Conservation (phyloP, 2,797 vertebrate species). For the Lerista edwardsae region DNA sequence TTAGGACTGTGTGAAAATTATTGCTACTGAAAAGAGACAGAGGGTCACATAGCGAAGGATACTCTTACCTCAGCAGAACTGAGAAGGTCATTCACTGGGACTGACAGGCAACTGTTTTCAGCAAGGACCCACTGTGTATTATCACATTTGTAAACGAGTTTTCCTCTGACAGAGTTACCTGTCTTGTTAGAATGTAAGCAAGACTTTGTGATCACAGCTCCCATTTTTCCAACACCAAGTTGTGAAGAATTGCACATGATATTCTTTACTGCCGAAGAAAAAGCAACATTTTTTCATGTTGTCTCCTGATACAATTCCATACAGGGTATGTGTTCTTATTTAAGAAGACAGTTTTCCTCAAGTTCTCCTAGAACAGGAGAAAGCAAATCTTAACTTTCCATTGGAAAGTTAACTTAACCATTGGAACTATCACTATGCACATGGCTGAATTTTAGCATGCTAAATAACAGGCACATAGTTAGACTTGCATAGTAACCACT, state of each 20-base stretch:
- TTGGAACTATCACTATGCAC: too few species aligned
- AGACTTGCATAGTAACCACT: too few species aligned
- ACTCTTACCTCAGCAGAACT: slow-evolving; percentile 65
- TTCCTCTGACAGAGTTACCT: slow-evolving; percentile 41
- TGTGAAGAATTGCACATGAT: slow-evolving; percentile 56
- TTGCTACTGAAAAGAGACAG: neutral
- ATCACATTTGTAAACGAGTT: slow-evolving; percentile 61
- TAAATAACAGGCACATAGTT: too few species aligned
- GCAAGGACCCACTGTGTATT: slow-evolving; percentile 35
- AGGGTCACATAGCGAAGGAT: neutral
- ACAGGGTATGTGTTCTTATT: neutral
- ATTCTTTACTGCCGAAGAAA: slow-evolving; percentile 49
- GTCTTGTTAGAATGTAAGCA: slow-evolving; percentile 26
- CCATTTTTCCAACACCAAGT: slow-evolving; percentile 59
- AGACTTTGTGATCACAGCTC: slow-evolving; percentile 48
- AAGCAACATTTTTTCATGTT: neutral
- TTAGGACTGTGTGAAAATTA: too few species aligned
- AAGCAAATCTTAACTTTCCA: too few species aligned
- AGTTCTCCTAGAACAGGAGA: too few species aligned
- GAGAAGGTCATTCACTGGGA: slow-evolving; percentile 60
- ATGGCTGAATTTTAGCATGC: too few species aligned
- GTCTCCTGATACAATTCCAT: neutral
- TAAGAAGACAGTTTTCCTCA: too few species aligned
- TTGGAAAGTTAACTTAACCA: too few species aligned
- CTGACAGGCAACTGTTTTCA: slow-evolving; percentile 63